Conservation (phyloP, 2,113 vertebrate genomes). For the Dromaius novaehollandiae region DNA sequence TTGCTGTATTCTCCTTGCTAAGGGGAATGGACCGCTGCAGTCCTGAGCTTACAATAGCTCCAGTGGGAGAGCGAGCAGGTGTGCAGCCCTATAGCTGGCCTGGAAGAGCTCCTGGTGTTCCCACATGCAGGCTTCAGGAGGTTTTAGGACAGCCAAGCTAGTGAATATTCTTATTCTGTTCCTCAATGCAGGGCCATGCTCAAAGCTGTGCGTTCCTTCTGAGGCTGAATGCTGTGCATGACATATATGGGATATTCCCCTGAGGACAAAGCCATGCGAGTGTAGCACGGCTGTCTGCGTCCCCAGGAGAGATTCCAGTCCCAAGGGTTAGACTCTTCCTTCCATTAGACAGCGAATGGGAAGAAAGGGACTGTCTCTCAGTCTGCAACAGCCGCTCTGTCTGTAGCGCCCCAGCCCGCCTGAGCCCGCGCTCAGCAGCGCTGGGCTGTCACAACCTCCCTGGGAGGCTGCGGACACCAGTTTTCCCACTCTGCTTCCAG, state of each 20-base stretch:
- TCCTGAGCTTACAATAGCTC: neutral
- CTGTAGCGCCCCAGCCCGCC: rapidly evolving
- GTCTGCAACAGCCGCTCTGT: neutral
- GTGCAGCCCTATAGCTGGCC: neutral
- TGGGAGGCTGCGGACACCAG: neutral
- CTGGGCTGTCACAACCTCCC: neutral
- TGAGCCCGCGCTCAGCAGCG: neutral
- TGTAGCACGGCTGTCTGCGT: neutral
- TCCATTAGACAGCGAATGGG: neutral
- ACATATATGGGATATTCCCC: neutral
- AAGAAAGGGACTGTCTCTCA: neutral
- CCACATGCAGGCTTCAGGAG: neutral
- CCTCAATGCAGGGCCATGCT: neutral
- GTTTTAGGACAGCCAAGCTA: neutral
- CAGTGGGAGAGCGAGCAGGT: neutral
- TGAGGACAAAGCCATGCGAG: neutral
- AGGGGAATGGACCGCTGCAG: neutral
- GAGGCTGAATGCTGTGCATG: neutral
- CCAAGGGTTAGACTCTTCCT: neutral
- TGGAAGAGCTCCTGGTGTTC: neutral
- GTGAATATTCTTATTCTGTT: neutral
- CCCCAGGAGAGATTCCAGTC: neutral
- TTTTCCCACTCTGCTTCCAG: conserved; percentile 1
- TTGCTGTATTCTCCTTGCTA: neutral
- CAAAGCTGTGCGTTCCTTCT: neutral